Evolutionary conservation across 2,113 vertebrate genomes (phyloP).

Genomic region (Tetraodon nigroviridis): DNA sequence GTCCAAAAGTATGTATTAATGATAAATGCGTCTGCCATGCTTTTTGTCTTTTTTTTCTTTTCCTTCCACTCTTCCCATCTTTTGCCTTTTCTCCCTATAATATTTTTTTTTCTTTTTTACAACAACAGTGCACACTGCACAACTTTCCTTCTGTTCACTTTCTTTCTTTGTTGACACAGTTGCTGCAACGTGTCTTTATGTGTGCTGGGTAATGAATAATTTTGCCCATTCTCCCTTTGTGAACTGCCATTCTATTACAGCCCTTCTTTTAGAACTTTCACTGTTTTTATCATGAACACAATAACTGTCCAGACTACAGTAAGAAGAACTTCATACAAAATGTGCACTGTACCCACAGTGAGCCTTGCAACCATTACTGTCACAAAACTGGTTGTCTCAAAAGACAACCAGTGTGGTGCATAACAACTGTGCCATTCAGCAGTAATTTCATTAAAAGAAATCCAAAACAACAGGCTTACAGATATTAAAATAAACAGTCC

Average conservation of each 20-base stretch:
- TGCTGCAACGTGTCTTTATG: slow-evolving; percentile 34
- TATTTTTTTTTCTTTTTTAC: not conserved
- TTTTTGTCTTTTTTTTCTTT: not conserved
- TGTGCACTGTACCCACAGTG: slow-evolving; percentile 7
- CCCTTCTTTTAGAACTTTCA: slow-evolving; percentile 17
- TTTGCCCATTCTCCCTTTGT: slow-evolving; percentile 32
- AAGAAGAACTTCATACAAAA: slow-evolving; percentile 32
- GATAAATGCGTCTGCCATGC: not conserved
- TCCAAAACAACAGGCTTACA: not conserved
- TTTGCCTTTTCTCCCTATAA: not conserved
- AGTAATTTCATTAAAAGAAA: slow-evolving; percentile 15
- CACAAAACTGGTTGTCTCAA: slow-evolving; percentile 26
- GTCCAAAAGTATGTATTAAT: too few species aligned
- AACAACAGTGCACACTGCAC: slow-evolving; percentile 3
- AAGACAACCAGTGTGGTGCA: slow-evolving; percentile 8
- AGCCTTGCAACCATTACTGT: slow-evolving; percentile 13
- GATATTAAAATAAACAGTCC: too few species aligned
- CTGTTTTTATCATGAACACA: slow-evolving; percentile 29
- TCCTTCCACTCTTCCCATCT: not conserved
- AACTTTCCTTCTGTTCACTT: slow-evolving; percentile 16
- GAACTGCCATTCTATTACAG: slow-evolving; percentile 40
- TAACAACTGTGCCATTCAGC: slow-evolving; percentile 5
- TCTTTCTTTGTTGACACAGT: slow-evolving; percentile 22
- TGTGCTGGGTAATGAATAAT: slow-evolving; percentile 35
- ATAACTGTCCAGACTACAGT: not conserved